Evolutionary conservation across 2,888 invertebrate species (phyloP), one percentile per base, ranked within the genome.

Genomic region (Sylvicola cinctus): DNA sequence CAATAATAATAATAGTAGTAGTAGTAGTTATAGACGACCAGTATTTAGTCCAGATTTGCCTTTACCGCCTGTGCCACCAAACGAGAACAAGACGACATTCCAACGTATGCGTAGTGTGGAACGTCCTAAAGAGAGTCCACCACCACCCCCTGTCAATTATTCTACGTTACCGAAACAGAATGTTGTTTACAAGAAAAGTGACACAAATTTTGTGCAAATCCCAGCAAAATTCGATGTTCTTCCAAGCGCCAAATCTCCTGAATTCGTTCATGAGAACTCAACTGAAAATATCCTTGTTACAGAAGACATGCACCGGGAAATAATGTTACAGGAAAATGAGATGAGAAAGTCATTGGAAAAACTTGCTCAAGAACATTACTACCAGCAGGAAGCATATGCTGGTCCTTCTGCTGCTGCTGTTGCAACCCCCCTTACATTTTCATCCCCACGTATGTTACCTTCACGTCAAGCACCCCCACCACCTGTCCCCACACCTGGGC

Each of bases 181-280:
- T 3, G 10, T 12, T 16, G 6, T 8, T 7, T n/a, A 16, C 10
- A n/a, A 11, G 15, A 13, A 15, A 10, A 20, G 15, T 31, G 36
- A 39, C 16, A 38, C 38, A 12, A 29, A 29, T n/a, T 20, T 41
- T 13, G 17, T 34, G n/a, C 20, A 34, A 10, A 28, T 33, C 23
- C 52, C 55, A 29, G 44, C 48, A 32, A 43, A 37, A 34, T 42
- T 34, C 29, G 43, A 44, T 35, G 35, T 44, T 3, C 45, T 49
- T 4, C 50, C 54, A n/a, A 43, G 51, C 3, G 47, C 49, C 32
- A 46, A 46, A 12, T 50, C 54, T 3, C 49, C 49, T 2, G 52
- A 56, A 17, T 55, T 51, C 35, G 40, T 50, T 33, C 54, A 55
- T 36, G 58, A 58, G 41, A 58, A 58, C 38, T 54, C 53, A 1